A percentile compares a stretch with the other conserved stretches of the same genome.
phyloP scores from a whole-genome alignment of 2,113 vertebrate species.

The Pungitius pungitius region DNA sequence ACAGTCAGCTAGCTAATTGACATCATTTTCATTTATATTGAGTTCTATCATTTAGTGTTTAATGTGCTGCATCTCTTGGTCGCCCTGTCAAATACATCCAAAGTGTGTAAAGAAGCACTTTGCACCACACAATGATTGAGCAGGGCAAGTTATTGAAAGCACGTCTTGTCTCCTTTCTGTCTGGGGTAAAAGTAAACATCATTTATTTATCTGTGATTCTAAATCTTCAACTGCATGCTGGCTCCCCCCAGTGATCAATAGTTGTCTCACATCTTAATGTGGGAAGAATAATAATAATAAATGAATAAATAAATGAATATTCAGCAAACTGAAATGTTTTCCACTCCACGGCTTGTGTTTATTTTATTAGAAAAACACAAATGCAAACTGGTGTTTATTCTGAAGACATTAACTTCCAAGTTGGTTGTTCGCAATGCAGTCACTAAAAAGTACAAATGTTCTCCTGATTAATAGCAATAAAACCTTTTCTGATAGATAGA shows the following conservation, averaged over 20 bases:
- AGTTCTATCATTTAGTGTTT: neutral
- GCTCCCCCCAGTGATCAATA: slow-evolving; percentile 74
- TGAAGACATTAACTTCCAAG: neutral
- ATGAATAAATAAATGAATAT: neutral
- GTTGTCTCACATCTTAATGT: slow-evolving; percentile 44
- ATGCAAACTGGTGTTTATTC: neutral
- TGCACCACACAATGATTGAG: slow-evolving; percentile 3
- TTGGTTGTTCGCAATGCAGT: neutral
- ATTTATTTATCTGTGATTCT: slow-evolving; percentile 36
- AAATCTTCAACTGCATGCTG: slow-evolving; percentile 60
- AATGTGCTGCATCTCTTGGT: slow-evolving; percentile 19
- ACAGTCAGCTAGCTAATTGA: slow-evolving; percentile 24
- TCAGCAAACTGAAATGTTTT: neutral
- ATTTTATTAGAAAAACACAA: neutral
- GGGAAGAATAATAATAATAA: neutral
- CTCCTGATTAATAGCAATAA: slow-evolving; percentile 1
- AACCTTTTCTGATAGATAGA: neutral
- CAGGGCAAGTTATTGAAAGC: slow-evolving; percentile 4
- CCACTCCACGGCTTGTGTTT: neutral
- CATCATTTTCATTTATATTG: slow-evolving; percentile 26
- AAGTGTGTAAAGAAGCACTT: slow-evolving; percentile 20
- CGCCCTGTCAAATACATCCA: slow-evolving; percentile 22
- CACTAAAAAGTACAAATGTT: neutral
- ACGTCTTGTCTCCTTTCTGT: neutral
- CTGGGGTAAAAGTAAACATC: neutral